A percentile compares a stretch with the other conserved stretches of the same genome.
phyloP scores from a whole-genome alignment of 2,797 vertebrate species.

The Selene dorsalis region DNA sequence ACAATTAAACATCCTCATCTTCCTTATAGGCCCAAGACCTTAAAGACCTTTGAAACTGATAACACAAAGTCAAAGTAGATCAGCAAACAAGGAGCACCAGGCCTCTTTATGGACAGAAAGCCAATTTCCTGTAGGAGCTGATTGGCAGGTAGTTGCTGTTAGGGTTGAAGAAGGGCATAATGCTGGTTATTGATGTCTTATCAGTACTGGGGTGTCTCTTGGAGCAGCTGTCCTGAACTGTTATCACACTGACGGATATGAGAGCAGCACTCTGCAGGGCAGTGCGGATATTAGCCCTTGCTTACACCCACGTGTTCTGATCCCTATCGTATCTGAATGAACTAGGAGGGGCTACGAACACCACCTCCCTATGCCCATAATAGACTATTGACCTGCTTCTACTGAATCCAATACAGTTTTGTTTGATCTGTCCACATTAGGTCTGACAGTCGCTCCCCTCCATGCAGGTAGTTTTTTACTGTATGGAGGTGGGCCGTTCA shows the following conservation, averaged over 20 bases:
- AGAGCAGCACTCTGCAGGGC: slow-evolving; percentile 60
- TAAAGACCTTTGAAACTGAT: slow-evolving; percentile 39
- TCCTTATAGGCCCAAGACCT: slow-evolving; percentile 44
- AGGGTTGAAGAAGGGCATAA: slow-evolving; percentile 52
- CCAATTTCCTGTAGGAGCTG: slow-evolving; percentile 73
- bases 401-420: slow-evolving; percentile 39
- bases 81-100: slow-evolving; percentile 37
- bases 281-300: slow-evolving; percentile 70
- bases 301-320: slow-evolving; percentile 53
- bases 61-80: slow-evolving; percentile 55
- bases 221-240: slow-evolving; percentile 45
- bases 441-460: slow-evolving; percentile 47
- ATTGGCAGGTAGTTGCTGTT: slow-evolving; percentile 63
- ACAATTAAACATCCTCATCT: slow-evolving; percentile 44
- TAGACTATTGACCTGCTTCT: slow-evolving; percentile 63
- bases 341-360: slow-evolving; percentile 42
- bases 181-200: slow-evolving; percentile 74
- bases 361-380: slow-evolving; percentile 50
- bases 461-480: slow-evolving; percentile 28
- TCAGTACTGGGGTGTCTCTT: slow-evolving; percentile 54
- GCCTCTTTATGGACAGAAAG: slow-evolving; percentile 48
- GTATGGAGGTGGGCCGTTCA: slow-evolving; percentile 26
- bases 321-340: slow-evolving; percentile 60
- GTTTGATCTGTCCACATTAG: slow-evolving; percentile 53
- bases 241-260: slow-evolving; percentile 70